A percentile compares a stretch with the other conserved stretches of the same genome.
Evolutionary conservation across 2,113 vertebrate genomes (phyloP).

Genomic region (Melospiza melodia): DNA sequence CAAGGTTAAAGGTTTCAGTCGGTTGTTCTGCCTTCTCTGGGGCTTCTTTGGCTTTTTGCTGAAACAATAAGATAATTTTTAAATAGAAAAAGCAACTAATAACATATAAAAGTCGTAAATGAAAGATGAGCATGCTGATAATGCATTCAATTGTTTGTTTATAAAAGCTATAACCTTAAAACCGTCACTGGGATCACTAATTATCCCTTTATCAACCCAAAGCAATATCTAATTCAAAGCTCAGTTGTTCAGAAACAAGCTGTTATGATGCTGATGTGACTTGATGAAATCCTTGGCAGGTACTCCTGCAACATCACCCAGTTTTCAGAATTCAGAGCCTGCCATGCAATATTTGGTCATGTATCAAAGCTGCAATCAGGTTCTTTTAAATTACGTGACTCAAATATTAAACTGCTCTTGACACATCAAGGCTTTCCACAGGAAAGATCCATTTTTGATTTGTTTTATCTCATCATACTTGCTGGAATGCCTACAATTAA

Average conservation of each 20-base stretch:
- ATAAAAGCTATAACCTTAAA: background rate
- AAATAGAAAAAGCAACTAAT: constrained; percentile 10
- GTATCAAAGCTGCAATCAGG: background rate
- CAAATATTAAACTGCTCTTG: background rate
- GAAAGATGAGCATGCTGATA: background rate
- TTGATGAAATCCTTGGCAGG: background rate
- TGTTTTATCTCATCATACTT: background rate
- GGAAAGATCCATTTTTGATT: background rate
- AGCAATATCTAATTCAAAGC: background rate
- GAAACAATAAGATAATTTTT: constrained; percentile 58
- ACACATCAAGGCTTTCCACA: background rate
- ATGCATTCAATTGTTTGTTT: background rate
- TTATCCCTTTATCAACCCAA: background rate
- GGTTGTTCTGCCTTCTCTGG: constrained; percentile 95
- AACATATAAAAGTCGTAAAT: background rate
- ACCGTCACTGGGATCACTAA: background rate
- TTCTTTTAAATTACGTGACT: background rate
- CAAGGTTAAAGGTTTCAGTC: constrained; percentile 96
- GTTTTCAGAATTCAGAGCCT: background rate
- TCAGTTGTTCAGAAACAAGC: background rate
- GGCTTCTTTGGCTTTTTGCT: constrained; percentile 99
- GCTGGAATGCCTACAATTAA: background rate
- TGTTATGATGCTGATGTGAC: background rate
- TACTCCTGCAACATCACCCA: background rate
- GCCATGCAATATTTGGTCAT: background rate